A percentile compares a stretch with the other conserved stretches of the same genome.
Conservation (phyloP, 2,888 invertebrate species). For the Sarcophaga subvicina region DNA sequence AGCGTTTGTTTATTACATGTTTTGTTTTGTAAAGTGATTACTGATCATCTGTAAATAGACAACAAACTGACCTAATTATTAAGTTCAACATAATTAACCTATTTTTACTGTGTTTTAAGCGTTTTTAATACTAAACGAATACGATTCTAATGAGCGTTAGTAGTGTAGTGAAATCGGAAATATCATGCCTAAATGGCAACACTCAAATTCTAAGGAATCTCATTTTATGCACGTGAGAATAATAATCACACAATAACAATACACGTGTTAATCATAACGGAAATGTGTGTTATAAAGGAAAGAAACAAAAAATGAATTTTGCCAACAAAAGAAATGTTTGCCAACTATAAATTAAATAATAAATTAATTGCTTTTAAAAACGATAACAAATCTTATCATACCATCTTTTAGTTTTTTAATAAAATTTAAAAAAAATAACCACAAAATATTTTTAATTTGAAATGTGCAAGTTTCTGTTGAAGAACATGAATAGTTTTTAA, state of each 20-base stretch:
- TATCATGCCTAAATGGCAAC: slow-evolving; percentile 30
- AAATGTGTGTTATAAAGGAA: background rate
- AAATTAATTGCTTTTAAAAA: too few relatives aligned
- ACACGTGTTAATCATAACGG: slow-evolving; percentile 13
- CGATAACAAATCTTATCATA: too few relatives aligned
- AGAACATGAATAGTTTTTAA: background rate
- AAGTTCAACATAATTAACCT: slow-evolving; percentile 33
- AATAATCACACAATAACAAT: slow-evolving; percentile 3
- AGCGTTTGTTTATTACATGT: too few relatives aligned
- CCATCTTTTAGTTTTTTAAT: too few relatives aligned
- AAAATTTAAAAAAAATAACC: background rate
- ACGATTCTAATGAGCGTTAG: slow-evolving; percentile 26
- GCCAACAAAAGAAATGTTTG: too few relatives aligned
- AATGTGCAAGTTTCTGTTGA: background rate
- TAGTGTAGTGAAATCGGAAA: slow-evolving; percentile 11
- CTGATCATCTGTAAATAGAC: background rate
- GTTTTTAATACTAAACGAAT: slow-evolving; percentile 33
- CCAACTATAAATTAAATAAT: too few relatives aligned
- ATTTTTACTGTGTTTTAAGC: slow-evolving; percentile 30
- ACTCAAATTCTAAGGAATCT: background rate
- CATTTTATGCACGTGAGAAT: too few relatives aligned
- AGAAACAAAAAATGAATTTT: too few relatives aligned
- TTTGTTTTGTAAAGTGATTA: too few relatives aligned
- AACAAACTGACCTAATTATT: background rate
- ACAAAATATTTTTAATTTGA: background rate